Evolutionary conservation across 2,797 vertebrate genomes (phyloP).

Genomic region (Sylvia borin): DNA sequence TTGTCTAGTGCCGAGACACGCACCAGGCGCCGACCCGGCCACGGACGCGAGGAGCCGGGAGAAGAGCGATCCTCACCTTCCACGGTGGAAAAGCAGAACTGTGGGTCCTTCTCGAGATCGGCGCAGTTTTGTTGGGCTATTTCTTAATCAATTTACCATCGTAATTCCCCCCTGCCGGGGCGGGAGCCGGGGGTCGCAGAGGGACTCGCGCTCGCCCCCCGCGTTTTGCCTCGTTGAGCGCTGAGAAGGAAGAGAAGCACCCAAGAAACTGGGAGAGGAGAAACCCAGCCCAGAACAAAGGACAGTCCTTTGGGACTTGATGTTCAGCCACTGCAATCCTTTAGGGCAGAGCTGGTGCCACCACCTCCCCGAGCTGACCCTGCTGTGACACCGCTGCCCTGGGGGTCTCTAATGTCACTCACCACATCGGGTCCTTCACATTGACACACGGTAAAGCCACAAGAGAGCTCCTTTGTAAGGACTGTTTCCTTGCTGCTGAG

Average conservation of each 20-base stretch:
- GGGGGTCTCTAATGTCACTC: background rate
- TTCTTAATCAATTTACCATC: background rate
- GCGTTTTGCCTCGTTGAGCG: background rate
- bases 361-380: background rate
- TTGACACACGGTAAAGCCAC: slow-evolving; percentile 1
- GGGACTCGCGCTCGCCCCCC: background rate
- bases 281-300: slow-evolving; percentile 12
- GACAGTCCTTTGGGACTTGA: slow-evolving; percentile 48
- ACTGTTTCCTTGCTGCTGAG: slow-evolving; percentile 55
- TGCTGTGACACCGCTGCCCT: background rate
- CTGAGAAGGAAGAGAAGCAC: slow-evolving; percentile 4
- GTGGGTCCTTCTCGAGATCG: background rate
- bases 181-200: background rate
- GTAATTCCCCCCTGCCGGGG: background rate
- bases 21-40: slow-evolving; percentile 14
- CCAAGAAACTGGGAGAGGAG: slow-evolving; percentile 11
- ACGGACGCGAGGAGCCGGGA: background rate
- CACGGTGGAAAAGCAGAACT: background rate
- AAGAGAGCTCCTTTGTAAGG: slow-evolving; percentile 46
- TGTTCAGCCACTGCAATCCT: slow-evolving; percentile 25
- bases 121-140: background rate
- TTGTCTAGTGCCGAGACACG: slow-evolving; percentile 32
- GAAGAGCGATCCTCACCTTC: background rate
- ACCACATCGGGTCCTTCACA: slow-evolving; percentile 22
- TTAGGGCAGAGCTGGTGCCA: background rate